Evolutionary conservation across 1,140 invertebrate species (phyloP), one percentile per base, ranked within the genome.

Genomic region (Zelostemma sp.): DNA sequence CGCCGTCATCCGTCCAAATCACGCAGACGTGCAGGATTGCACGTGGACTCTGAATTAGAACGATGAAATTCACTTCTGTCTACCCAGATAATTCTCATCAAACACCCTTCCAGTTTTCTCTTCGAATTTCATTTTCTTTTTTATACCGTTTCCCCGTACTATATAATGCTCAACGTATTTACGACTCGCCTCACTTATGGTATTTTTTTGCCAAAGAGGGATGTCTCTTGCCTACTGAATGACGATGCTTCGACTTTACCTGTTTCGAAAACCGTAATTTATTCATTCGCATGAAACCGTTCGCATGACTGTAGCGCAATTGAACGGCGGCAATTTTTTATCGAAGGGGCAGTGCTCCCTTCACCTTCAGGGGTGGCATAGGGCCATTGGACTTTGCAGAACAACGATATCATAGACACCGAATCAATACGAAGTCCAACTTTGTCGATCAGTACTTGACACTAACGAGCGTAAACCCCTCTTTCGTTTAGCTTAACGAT

Each of bases 391-490:
- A 58, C 50, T 61, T 50, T 50, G 33, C 33, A 35, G 1, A 2
- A 49, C 21, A 18, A 21, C 51, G 19, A 60, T n/a, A 47, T 67
- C 51, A 41, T 31, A 16, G 48, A 35, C 28, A 17, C 28, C 21
- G 33, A 63, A 66, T 63, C 68, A 57, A 71, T 67, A 67, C 57
- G 38, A 53, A 60, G 38, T 64, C 25, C 47, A 48, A 55, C 14
- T 56, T 46, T 56, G 31, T 58, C 55, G 68, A 72, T 78, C 67
- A 59, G 62, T 72, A 41, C 61, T 73, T 74, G 77, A 75, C 75
- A 75, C 66, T 81, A 80, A 80, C 77, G 72, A 79, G 76, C 68
- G 18, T 49, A 69, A 70, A 59, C 45, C 65, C 61, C 63, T 73
- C 63, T 61, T 72, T 56, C 68, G 62, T 49, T 16, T 40, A 48